Percentiles rank a stretch among this genome's conserved stretches.
Conservation (phyloP, 2,113 vertebrate species). For the Murina feae region DNA sequence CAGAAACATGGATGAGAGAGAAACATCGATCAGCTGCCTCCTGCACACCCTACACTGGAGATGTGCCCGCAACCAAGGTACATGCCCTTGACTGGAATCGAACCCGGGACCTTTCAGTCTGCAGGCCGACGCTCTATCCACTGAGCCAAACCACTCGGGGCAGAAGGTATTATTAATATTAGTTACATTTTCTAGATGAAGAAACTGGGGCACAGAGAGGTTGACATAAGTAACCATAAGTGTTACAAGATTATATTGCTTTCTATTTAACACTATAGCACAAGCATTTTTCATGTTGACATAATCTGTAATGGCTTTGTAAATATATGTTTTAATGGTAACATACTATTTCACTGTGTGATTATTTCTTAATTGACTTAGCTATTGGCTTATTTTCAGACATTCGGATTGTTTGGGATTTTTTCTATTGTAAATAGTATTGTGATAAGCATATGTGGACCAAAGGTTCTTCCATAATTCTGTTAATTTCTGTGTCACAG, state of each 20-base stretch:
- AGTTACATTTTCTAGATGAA: not conserved
- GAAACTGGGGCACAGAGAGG: not conserved
- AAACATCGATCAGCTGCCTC: too few relatives aligned
- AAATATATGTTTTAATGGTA: not conserved
- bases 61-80: too few relatives aligned
- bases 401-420: not conserved
- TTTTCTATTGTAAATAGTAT: not conserved
- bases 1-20: too few relatives aligned
- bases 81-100: too few relatives aligned
- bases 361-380: not conserved
- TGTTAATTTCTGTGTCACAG: not conserved
- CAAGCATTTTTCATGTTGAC: not conserved
- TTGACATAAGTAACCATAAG: not conserved
- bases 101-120: too few relatives aligned
- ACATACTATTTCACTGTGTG: not conserved
- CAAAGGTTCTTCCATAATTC: not conserved
- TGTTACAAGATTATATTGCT: not conserved
- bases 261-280: not conserved
- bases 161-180: not conserved
- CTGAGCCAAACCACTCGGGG: too few relatives aligned
- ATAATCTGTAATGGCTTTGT: not conserved
- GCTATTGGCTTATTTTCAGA: not conserved
- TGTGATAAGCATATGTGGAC: not conserved
- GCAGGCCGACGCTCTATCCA: too few relatives aligned
- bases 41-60: too few relatives aligned